Evolutionary conservation across 2,888 invertebrate genomes (phyloP).

Genomic region (Dynastes grantii): DNA sequence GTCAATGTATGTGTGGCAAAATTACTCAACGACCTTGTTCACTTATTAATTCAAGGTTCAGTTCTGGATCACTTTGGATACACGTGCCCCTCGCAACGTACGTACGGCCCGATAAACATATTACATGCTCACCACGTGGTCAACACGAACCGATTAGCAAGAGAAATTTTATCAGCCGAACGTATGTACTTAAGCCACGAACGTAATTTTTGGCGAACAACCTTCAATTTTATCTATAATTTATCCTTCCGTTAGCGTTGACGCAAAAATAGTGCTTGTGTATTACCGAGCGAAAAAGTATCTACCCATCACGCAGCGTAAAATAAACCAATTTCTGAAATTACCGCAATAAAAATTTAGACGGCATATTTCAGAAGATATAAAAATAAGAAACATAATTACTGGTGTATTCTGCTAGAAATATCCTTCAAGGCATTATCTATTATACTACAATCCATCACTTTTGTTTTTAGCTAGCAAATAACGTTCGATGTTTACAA

Average conservation of each 20-base stretch:
- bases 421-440: constrained; percentile 8
- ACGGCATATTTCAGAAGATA: background rate
- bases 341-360: background rate
- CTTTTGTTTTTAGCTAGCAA: background rate
- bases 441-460: background rate
- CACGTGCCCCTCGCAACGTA: constrained; percentile 47
- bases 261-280: constrained; percentile 30
- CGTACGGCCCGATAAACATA: constrained; percentile 28
- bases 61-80: constrained; percentile 54
- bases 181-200: constrained; percentile 4
- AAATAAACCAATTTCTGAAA: background rate
- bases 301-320: background rate
- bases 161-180: constrained; percentile 42
- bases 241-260: constrained; percentile 35
- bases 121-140: constrained; percentile 40
- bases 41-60: constrained; percentile 53
- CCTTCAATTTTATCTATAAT: constrained; percentile 45
- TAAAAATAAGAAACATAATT: background rate
- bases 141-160: constrained; percentile 31
- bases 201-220: constrained; percentile 27
- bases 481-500: background rate
- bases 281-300: background rate
- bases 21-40: constrained; percentile 52
- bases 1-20: constrained; percentile 43
- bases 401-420: background rate